Conservation (phyloP, 2,797 vertebrate species). For the Forpus xanthops region DNA sequence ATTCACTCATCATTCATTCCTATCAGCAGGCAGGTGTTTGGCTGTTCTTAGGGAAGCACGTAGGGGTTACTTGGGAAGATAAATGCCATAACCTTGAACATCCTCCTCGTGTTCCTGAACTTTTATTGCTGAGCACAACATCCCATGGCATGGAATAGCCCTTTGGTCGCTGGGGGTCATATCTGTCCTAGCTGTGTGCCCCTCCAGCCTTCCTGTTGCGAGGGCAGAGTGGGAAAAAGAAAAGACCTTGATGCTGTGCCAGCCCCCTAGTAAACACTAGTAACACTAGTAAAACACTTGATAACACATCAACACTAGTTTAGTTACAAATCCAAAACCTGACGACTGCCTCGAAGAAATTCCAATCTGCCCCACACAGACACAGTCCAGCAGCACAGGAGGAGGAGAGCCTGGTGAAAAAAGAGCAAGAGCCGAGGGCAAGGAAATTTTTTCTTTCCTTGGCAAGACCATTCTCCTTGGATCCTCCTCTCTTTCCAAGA, state of each 20-base stretch:
- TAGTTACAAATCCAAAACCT: not conserved
- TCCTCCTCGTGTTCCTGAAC: not conserved
- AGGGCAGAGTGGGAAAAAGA: not conserved
- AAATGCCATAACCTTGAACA: not conserved
- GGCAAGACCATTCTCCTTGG: not conserved
- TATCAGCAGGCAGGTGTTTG: not conserved
- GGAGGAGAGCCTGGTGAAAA: not conserved
- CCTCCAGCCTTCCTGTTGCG: rapidly evolving
- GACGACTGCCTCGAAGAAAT: rapidly evolving
- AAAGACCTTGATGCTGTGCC: not conserved
- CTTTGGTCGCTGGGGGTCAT: not conserved
- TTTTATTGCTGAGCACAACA: not conserved
- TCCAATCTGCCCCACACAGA: not conserved
- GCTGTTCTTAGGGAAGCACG: not conserved
- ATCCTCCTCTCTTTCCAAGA: not conserved
- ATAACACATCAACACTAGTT: not conserved
- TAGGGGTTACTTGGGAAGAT: not conserved
- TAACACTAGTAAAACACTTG: not conserved
- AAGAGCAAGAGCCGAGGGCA: not conserved
- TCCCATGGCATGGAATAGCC: not conserved
- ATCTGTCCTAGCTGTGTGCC: not conserved
- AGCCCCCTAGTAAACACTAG: not conserved
- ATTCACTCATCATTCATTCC: not conserved
- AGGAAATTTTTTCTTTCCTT: not conserved
- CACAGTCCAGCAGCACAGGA: rapidly evolving